Conservation (phyloP, 2,797 vertebrate species). For the Serranus cabrilla region DNA sequence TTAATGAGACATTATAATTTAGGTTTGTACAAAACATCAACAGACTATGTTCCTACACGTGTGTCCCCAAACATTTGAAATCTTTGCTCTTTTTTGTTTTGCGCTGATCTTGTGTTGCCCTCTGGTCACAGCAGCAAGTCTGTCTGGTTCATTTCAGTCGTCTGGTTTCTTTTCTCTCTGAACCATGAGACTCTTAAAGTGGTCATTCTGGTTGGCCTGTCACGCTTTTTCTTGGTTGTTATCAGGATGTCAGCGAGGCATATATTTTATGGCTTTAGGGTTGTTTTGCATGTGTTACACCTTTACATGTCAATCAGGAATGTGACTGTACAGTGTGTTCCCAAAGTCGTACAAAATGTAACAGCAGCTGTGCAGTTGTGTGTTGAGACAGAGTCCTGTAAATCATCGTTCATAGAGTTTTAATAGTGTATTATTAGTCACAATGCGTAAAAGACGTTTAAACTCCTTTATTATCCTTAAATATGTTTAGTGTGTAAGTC, state of each 20-base stretch:
- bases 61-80: not conserved
- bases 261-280: slow-evolving; percentile 5
- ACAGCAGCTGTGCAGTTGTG: not conserved
- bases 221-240: not conserved
- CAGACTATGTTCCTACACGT: not conserved
- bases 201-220: not conserved
- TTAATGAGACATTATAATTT: not conserved
- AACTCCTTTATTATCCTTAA: not conserved
- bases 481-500: not conserved
- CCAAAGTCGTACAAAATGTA: not conserved
- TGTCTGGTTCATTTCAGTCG: not conserved
- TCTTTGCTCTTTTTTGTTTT: not conserved
- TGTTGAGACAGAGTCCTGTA: not conserved
- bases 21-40: not conserved
- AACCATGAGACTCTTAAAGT: not conserved
- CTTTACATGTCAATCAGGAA: slow-evolving; percentile 26
- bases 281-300: not conserved
- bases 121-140: slow-evolving; percentile 6
- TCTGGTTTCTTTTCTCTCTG: not conserved
- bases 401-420: not conserved
- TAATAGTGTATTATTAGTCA: not conserved
- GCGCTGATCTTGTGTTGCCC: not conserved
- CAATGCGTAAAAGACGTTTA: not conserved
- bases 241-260: not conserved
- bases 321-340: slow-evolving; percentile 18